These are phyloP conservation scores for Geophilus truncorum DNA, from an alignment of 2,888 invertebrate species.

Conservation along the genomic window DNA sequence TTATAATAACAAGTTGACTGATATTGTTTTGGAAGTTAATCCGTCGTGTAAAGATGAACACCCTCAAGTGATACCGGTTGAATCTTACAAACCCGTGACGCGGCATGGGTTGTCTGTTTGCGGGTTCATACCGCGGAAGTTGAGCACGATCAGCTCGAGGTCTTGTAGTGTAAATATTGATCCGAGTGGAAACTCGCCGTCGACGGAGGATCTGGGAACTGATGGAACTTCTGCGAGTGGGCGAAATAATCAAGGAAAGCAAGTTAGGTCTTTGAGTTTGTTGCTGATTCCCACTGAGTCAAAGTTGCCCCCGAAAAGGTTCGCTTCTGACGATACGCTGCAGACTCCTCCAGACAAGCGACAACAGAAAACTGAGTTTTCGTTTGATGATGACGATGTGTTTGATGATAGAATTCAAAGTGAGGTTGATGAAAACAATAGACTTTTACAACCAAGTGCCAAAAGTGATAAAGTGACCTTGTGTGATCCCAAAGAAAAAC, in stretches of 20 bases:
- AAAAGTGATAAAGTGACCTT: background rate
- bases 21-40: background rate
- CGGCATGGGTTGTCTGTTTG: conserved; percentile 27
- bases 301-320: background rate
- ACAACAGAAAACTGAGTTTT: background rate
- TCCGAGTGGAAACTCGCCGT: background rate
- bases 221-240: background rate
- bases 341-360: background rate
- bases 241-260: background rate
- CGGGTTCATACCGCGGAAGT: conserved; percentile 41
- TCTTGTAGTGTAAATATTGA: conserved; percentile 38
- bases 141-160: conserved; percentile 42
- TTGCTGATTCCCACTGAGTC: background rate
- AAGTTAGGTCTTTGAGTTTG: background rate
- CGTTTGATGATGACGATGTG: conserved; percentile 23
- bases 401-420: background rate
- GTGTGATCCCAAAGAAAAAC: conserved; percentile 1
- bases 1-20: background rate
- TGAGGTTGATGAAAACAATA: background rate
- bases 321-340: background rate
- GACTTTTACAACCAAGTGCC: background rate
- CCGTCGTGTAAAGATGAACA: background rate
- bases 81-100: background rate
- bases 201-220: background rate
- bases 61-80: background rate